Percentiles rank a stretch among this genome's conserved stretches.
Evolutionary conservation across 2,888 invertebrate genomes (phyloP).

Genomic region (Criorhina ranunculi): DNA sequence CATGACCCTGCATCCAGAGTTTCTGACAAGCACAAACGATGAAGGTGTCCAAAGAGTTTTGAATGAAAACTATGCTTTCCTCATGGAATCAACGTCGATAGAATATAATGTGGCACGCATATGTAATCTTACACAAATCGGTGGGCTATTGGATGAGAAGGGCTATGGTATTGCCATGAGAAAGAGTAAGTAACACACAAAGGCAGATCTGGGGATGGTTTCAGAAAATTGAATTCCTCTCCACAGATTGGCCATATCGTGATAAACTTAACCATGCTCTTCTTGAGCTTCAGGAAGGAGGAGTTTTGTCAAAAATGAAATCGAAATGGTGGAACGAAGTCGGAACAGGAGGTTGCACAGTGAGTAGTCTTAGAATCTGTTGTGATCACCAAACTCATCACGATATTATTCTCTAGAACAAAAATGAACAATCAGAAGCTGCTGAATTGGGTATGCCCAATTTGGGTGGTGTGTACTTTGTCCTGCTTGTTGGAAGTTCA

Average conservation of each 20-base stretch:
- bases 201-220: no score
- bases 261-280: constrained; percentile 92
- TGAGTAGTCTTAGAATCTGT: constrained; percentile 81
- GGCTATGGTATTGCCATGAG: constrained; percentile 90
- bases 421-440: constrained; percentile 82
- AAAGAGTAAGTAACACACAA: constrained; percentile 85
- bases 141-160: constrained; percentile 88
- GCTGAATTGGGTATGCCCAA: constrained; percentile 87
- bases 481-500: constrained; percentile 85
- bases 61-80: constrained; percentile 87
- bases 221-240: neutral
- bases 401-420: constrained; percentile 77
- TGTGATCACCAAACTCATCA: neutral
- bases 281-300: constrained; percentile 93
- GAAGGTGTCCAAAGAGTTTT: constrained; percentile 86
- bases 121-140: constrained; percentile 87
- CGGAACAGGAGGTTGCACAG: constrained; percentile 90
- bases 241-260: constrained; percentile 86
- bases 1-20: constrained; percentile 89
- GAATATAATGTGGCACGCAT: constrained; percentile 89
- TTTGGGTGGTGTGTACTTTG: constrained; percentile 88
- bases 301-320: constrained; percentile 90
- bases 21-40: constrained; percentile 85
- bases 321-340: constrained; percentile 96
- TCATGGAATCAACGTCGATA: constrained; percentile 92